phyloP scores from a whole-genome alignment of 2,888 invertebrate species.

The Heliconius aoede region DNA sequence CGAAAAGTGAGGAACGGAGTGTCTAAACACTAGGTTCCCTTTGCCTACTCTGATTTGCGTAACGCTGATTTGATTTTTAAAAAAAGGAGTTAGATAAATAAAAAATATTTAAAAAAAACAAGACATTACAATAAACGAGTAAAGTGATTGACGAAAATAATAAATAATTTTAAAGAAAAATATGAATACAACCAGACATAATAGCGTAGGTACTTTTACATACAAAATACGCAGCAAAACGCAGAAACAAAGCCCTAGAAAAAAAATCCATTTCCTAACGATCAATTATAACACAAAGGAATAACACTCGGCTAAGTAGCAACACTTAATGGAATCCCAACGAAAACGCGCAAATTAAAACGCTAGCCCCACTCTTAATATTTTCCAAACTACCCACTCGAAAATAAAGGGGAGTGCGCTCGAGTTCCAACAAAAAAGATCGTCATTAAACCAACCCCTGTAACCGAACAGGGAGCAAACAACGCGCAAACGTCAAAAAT shows the following conservation, averaged over 20 bases:
- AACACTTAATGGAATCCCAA: constrained; percentile 31
- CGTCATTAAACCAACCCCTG: constrained; percentile 51
- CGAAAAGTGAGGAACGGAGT: too few relatives aligned
- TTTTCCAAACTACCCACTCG: constrained; percentile 48
- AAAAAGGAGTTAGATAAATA: background rate
- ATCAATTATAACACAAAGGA: constrained; percentile 31
- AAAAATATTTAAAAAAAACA: too few relatives aligned
- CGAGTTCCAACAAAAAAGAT: constrained; percentile 49
- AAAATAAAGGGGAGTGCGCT: constrained; percentile 49
- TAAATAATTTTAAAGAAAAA: background rate
- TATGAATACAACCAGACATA: background rate
- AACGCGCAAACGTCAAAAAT: constrained; percentile 38
- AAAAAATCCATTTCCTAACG: constrained; percentile 25
- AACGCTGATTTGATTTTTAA: background rate
- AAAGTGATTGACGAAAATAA: background rate
- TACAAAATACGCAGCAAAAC: background rate
- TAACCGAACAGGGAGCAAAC: constrained; percentile 41
- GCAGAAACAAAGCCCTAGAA: background rate
- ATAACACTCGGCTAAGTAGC: constrained; percentile 25
- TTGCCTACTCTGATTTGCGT: too few relatives aligned
- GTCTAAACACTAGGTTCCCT: too few relatives aligned
- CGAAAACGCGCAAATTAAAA: constrained; percentile 43
- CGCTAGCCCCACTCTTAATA: constrained; percentile 43
- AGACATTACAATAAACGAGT: too few relatives aligned
- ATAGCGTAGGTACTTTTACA: background rate